Evolutionary conservation across 2,113 vertebrate species (phyloP), one percentile per base, ranked within the genome.

Genomic region (Lontra canadensis): DNA sequence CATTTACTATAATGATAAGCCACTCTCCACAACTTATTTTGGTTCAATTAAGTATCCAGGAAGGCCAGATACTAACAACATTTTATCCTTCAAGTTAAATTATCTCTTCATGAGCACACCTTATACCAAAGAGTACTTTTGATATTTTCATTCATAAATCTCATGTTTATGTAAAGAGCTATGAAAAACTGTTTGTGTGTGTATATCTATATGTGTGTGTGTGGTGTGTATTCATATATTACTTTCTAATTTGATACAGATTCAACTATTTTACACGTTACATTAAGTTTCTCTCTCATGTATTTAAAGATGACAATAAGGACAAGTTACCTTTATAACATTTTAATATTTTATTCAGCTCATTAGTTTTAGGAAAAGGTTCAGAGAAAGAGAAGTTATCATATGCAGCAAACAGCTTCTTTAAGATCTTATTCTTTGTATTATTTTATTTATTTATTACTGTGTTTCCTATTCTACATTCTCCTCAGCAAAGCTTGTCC

Each of bases 1-100:
- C 84, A 88, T 95, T 96, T 97, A 31, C 96, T 97, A 17, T 97
- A 92, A 97, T 92, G 89, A 92, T 96, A 89, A 95, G 29, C 47
- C 34, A 93, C 49, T 55, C 52, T 93, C 81, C 36, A 57, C 85
- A 96, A 93, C 95, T 95, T 95, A 97, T 95, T 97, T 93, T 95
- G 61, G 55, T 96, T 97, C 79, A 94, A 17, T 88, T 97, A 97
- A 96, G 57, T 95, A 93, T 92, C n/a, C 55, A 85, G 65, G 88
- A 95, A 97, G 80, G 55, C 49, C 78, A 95, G 88, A 73, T 81
- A 74, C 44, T 84, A 52, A 71, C 18, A 74, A 34, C 67, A 87
- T 55, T 95, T 92, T 87, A 88, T 78, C 42, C 57, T 18, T 92
- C 34, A 78, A 57, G 34, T 96, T 95, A 93, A 42, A 93, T 97